Base-by-base conservation (phyloP, 2,113 vertebrate species). In the Ceratotherium simum region DNA sequence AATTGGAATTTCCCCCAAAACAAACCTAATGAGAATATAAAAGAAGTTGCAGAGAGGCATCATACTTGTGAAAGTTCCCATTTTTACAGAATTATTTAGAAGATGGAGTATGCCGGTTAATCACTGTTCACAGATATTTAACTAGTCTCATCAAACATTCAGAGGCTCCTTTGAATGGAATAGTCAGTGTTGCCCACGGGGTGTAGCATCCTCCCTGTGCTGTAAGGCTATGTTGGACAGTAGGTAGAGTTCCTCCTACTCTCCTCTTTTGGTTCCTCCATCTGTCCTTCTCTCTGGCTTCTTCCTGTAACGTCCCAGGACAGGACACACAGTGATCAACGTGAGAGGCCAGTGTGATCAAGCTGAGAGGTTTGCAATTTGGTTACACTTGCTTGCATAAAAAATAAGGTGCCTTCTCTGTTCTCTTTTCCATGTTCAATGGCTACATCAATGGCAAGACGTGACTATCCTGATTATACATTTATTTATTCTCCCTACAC, bases 61-160 rank as follows among this genome's bases (percentile, higher is more conserved):
- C 69, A 39, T 48, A 58, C 23, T 75, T 39, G 86, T 17, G 13
- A 5, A 94, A 33, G 64, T 13, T 95, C n/a, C 69, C 25, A 14
- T 76, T 93, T 64, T 51, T 6, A 42, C 1, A 39, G 73, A 94
- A 64, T 62, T 70, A 81, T 69, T 90, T 65, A 95, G 70, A 87
- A 70, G 72, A 29, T 3, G 8, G n/a, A 39, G 10, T 29, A 0
- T n/a, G 36, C 75, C 56, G 60, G 75, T 31, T 42, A 95, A 81
- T 25, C 62, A 25, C 14, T 46, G 33, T 51, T 87, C 90, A 83
- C 21, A 92, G 82, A 70, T 65, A 54, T 82, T 62, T 46, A 96
- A 86, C 31, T 58, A 29, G 64, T 78, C 75, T 46, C 13, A 36
- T 54, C 62, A 90, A 64, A 90, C 58, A 54, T 46, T 25, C 51